A percentile compares a stretch with the other conserved stretches of the same genome.
Conservation (phyloP, 2,888 invertebrate species). For the Xestoiulus laeticollis region DNA sequence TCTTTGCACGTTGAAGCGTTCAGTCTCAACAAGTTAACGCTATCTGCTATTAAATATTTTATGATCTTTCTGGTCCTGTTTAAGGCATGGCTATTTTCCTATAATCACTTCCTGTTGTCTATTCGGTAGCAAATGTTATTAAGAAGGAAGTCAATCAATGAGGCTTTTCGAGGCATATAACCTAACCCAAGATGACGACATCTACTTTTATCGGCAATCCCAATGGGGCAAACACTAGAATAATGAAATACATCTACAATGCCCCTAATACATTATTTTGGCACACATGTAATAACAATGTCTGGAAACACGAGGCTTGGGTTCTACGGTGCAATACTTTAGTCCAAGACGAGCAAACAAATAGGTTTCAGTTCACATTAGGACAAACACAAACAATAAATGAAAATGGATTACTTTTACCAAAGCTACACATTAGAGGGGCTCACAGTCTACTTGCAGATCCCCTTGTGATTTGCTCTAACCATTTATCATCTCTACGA, state of each 20-base stretch:
- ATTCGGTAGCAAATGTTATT: not conserved
- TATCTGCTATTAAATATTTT: not conserved
- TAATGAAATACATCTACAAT: not conserved
- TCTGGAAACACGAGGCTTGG: not conserved
- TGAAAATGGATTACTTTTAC: conserved; percentile 25
- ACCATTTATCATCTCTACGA: not conserved
- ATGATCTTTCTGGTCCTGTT: not conserved
- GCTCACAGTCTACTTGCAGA: not conserved
- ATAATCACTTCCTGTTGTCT: conserved; percentile 19
- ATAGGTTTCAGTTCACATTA: not conserved
- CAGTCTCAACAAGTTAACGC: not conserved
- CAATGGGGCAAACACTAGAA: not conserved
- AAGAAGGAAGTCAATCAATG: not conserved
- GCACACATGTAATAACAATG: not conserved
- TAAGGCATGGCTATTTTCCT: not conserved
- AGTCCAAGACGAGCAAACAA: not conserved
- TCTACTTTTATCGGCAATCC: not conserved
- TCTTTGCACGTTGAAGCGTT: not conserved
- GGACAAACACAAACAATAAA: not conserved
- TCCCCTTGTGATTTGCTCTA: not conserved
- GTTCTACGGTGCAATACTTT: not conserved
- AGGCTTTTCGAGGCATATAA: not conserved
- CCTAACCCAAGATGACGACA: not conserved
- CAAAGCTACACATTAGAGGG: not conserved
- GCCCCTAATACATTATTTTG: not conserved